Conservation (phyloP, 2,113 vertebrate species). For the Trichechus manatus region DNA sequence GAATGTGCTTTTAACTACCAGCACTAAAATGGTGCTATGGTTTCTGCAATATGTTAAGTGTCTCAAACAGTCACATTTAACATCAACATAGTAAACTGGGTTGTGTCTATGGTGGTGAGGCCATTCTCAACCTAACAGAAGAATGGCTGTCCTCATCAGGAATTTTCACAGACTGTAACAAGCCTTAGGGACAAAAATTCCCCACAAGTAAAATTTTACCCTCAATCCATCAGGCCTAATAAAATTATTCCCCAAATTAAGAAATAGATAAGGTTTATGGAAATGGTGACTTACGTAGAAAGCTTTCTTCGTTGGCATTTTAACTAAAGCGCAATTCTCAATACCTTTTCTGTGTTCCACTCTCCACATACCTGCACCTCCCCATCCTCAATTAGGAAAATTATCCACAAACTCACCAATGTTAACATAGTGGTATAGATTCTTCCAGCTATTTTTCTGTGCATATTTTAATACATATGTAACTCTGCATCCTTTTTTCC, state of each 20-base stretch:
- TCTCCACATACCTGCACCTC: not conserved
- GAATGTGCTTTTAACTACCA: not conserved
- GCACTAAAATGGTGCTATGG: slow-evolving; percentile 9
- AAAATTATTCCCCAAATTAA: slow-evolving; percentile 48
- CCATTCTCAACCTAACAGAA: slow-evolving; percentile 47
- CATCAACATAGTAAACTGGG: not conserved
- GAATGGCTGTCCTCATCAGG: slow-evolving; percentile 1
- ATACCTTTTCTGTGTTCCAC: not conserved
- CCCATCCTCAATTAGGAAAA: not conserved
- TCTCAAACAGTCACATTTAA: not conserved
- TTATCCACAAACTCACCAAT: not conserved
- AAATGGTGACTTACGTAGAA: not conserved
- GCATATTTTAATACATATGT: not conserved
- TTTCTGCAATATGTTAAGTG: not conserved
- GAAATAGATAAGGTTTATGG: not conserved
- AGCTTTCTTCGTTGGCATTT: not conserved
- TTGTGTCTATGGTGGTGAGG: slow-evolving; percentile 1
- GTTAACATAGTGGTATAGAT: not conserved
- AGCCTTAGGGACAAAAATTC: slow-evolving; percentile 17
- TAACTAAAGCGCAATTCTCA: not conserved
- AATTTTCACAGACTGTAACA: slow-evolving; percentile 18
- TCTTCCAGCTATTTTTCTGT: not conserved
- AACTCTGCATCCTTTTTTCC: not conserved
- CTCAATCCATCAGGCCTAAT: not conserved
- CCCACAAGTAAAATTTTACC: slow-evolving; percentile 36